Percentiles rank a stretch among this genome's conserved stretches.
phyloP scores from a whole-genome alignment of 2,113 vertebrate species.

The Cephalopterus ornatus region DNA sequence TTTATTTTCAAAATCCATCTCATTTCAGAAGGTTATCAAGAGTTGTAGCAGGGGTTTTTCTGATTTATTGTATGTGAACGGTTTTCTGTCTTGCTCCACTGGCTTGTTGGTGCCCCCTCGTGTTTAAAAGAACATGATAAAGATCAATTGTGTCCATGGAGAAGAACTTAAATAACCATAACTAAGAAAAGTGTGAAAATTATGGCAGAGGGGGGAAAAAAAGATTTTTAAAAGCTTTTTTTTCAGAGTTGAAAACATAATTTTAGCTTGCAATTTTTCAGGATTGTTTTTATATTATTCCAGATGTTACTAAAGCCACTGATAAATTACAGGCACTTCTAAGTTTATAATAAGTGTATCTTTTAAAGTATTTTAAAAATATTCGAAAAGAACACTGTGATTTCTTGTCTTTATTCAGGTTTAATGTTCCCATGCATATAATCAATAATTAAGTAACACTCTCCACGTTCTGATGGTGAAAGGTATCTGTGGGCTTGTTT shows the following conservation, averaged over 20 bases:
- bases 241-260: background rate
- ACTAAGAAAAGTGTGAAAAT: background rate
- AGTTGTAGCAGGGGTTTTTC: background rate
- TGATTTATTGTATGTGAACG: background rate
- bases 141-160: background rate
- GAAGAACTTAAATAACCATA: background rate
- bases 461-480: background rate
- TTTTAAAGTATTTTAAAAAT: background rate
- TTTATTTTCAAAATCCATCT: background rate
- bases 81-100: background rate
- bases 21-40: background rate
- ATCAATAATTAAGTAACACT: background rate
- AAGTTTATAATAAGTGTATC: background rate
- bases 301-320: background rate
- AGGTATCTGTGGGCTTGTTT: background rate
- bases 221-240: background rate
- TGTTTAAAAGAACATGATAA: constrained; percentile 32
- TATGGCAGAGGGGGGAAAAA: background rate
- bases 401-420: background rate
- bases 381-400: background rate
- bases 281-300: background rate
- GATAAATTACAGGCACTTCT: background rate
- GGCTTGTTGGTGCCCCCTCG: constrained; percentile 67
- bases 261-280: background rate
- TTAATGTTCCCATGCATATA: background rate